A percentile compares a stretch with the other conserved stretches of the same genome.
phyloP scores from a whole-genome alignment of 2,113 vertebrate genomes.

The Nematolebias whitei region DNA sequence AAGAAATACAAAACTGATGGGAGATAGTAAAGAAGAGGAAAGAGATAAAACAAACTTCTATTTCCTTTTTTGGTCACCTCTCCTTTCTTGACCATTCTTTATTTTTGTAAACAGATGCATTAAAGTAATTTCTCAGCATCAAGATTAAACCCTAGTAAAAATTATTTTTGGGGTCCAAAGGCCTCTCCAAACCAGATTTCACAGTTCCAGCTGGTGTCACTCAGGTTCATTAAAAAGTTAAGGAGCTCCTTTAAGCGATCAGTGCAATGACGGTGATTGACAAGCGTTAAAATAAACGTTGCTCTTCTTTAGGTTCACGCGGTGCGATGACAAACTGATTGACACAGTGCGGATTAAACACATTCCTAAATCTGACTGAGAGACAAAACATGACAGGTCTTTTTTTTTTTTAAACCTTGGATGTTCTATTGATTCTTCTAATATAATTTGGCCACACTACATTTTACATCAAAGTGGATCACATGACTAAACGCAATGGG shows the following conservation, averaged over 20 bases:
- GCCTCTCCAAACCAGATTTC: neutral
- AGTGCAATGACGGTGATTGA: neutral
- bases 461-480: neutral
- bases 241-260: neutral
- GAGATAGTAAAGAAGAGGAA: neutral
- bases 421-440: neutral
- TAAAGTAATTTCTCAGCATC: constrained; percentile 7
- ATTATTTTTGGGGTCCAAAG: neutral
- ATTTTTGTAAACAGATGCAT: neutral
- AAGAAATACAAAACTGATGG: neutral
- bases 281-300: neutral
- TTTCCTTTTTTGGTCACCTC: neutral
- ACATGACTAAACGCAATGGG: neutral
- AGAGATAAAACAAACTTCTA: neutral
- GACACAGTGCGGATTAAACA: constrained; percentile 15
- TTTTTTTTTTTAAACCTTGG: neutral
- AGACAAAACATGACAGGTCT: neutral
- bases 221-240: neutral
- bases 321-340: constrained; percentile 8
- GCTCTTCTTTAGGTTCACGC: constrained; percentile 3
- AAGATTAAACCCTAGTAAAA: constrained; percentile 15
- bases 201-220: neutral
- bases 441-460: neutral
- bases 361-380: constrained; percentile 5
- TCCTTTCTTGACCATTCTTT: neutral